Conservation (phyloP, 53 echinoderm and acorn worm genomes). For the Echinometra lucunter region DNA sequence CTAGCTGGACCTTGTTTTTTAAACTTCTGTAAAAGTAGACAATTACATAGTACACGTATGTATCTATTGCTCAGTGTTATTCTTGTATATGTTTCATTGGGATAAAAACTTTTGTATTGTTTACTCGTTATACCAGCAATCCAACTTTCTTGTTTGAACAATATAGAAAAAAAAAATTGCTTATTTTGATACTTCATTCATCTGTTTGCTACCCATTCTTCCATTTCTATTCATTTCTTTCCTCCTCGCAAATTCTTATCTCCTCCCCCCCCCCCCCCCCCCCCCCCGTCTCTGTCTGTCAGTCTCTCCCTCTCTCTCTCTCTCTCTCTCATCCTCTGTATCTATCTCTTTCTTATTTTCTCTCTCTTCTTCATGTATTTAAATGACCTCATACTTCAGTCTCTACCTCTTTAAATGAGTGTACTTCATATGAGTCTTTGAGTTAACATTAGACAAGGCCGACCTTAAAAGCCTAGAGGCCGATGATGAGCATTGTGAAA, state of each 20-base stretch:
- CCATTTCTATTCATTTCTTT: not conserved
- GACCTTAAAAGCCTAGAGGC: not conserved
- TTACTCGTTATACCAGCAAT: too few relatives aligned
- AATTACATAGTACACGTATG: too few relatives aligned
- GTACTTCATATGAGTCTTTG: not conserved
- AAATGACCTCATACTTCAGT: too few relatives aligned
- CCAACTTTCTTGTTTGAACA: too few relatives aligned
- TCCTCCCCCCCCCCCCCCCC: not conserved
- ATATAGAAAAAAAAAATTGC: too few relatives aligned
- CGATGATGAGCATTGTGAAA: not conserved
- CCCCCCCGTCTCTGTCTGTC: not conserved
- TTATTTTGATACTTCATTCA: too few relatives aligned
- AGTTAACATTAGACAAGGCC: not conserved
- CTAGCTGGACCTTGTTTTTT: too few relatives aligned
- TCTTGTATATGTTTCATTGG: too few relatives aligned
- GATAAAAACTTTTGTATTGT: too few relatives aligned
- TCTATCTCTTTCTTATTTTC: not conserved
- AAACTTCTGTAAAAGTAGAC: too few relatives aligned
- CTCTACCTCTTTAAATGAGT: not conserved
- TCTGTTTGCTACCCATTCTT: too few relatives aligned
- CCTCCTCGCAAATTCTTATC: not conserved
- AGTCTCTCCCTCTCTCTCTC: not conserved
- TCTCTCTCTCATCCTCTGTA: not conserved
- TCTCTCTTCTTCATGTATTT: not conserved
- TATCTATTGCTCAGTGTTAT: too few relatives aligned